A percentile compares a stretch with the other conserved stretches of the same genome.
These are phyloP conservation scores for Idaea dimidiata DNA, from an alignment of 2,888 invertebrate genomes.

Conservation along the genomic window DNA sequence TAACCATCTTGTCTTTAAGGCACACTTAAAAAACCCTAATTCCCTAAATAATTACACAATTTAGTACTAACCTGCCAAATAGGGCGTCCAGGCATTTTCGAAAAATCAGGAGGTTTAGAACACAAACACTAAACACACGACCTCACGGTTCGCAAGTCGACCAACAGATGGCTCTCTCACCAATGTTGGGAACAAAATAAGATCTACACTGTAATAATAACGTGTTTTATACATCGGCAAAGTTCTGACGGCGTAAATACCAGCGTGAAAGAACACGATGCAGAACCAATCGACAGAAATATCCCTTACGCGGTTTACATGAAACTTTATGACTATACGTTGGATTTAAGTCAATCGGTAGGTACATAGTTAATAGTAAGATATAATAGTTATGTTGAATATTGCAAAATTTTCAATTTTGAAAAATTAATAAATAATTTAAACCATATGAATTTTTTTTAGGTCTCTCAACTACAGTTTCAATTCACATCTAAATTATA, in stretches of 20 bases:
- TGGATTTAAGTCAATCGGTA: neutral
- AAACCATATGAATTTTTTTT: no score
- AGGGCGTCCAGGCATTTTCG: constrained; percentile 87
- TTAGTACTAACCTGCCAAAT: constrained; percentile 84
- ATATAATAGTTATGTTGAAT: neutral
- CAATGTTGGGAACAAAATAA: constrained; percentile 76
- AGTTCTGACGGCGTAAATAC: constrained; percentile 65
- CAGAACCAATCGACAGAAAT: constrained; percentile 73
- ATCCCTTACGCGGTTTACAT: constrained; percentile 59
- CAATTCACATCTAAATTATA: neutral
- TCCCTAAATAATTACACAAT: neutral
- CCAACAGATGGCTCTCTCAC: constrained; percentile 78
- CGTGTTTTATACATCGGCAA: constrained; percentile 77
- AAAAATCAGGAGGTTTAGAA: constrained; percentile 39
- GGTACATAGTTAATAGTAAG: neutral
- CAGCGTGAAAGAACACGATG: constrained; percentile 69
- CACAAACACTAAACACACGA: constrained; percentile 55
- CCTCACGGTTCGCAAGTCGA: constrained; percentile 52
- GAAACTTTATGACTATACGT: constrained; percentile 22
- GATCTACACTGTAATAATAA: constrained; percentile 69
- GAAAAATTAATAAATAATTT: no score
- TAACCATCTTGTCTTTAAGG: neutral
- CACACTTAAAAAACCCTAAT: neutral
- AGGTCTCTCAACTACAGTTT: no score
- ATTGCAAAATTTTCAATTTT: neutral